phyloP scores from a whole-genome alignment of 2,888 invertebrate genomes.

The Plagiodera versicolora region DNA sequence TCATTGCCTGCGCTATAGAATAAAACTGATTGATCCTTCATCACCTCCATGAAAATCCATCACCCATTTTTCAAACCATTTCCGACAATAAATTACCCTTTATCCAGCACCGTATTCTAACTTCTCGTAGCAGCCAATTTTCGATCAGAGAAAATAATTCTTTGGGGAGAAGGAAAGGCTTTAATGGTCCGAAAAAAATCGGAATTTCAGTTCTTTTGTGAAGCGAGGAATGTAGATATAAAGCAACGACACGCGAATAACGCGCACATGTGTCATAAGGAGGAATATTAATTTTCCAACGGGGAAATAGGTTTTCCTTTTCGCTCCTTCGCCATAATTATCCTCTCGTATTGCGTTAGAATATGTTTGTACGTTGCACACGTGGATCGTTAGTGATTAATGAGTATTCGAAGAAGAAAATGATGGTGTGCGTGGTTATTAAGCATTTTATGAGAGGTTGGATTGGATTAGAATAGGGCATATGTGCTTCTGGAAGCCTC shows the following conservation, averaged over 20 bases:
- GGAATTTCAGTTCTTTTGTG: neutral
- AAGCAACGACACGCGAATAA: neutral
- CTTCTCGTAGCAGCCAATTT: slow-evolving; percentile 9
- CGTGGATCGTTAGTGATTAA: no score
- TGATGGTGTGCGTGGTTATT: no score
- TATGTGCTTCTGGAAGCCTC: no score
- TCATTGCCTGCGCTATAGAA: neutral
- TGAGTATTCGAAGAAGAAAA: no score
- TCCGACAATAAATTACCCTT: neutral
- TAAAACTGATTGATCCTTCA: neutral
- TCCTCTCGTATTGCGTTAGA: neutral
- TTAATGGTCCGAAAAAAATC: slow-evolving; percentile 8
- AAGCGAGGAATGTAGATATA: neutral
- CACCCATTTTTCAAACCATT: neutral
- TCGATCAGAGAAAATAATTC: slow-evolving; percentile 11
- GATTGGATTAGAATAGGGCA: no score
- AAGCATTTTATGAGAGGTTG: no score
- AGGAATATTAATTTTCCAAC: neutral
- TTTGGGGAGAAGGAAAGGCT: slow-evolving; percentile 9
- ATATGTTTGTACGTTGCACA: neutral
- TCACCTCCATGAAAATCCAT: neutral
- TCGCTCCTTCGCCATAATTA: neutral
- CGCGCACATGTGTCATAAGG: neutral
- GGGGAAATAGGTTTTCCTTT: neutral
- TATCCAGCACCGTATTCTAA: neutral